A percentile compares a stretch with the other conserved stretches of the same genome.
Conservation (phyloP, 2,888 invertebrate genomes). For the Odontocolon sp. region DNA sequence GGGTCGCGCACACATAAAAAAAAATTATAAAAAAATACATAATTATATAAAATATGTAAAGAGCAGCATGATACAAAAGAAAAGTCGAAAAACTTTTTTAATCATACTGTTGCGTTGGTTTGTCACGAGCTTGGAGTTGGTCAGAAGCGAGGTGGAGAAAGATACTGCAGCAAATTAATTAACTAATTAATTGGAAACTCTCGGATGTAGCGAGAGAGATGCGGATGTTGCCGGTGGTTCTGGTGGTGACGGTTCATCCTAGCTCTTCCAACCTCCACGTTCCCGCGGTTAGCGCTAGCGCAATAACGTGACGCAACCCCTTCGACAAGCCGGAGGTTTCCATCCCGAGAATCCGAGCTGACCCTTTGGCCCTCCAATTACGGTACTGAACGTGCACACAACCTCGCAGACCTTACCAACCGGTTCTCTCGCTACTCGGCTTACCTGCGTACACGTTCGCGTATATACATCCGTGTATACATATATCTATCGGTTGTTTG, state of each 20-base stretch:
- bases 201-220: constrained; percentile 26
- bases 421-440: too few relatives aligned
- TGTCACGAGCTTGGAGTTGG: background rate
- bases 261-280: background rate
- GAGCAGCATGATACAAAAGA: too few relatives aligned
- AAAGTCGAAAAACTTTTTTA: background rate
- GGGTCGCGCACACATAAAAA: too few relatives aligned
- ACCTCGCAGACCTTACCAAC: constrained; percentile 27
- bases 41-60: background rate
- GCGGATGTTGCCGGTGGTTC: constrained; percentile 22
- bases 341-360: constrained; percentile 37
- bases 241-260: constrained; percentile 15
- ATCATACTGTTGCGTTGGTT: background rate
- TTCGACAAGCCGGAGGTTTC: constrained; percentile 29
- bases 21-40: background rate
- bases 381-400: constrained; percentile 24
- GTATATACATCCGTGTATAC: background rate
- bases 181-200: constrained; percentile 41
- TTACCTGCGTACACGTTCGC: constrained; percentile 3
- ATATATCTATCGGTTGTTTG: constrained; percentile 29
- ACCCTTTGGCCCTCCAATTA: constrained; percentile 52
- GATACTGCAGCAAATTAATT: constrained; percentile 22
- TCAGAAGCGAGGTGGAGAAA: background rate
- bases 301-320: constrained; percentile 41
- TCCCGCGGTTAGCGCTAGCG: constrained; percentile 43